Evolutionary conservation across 2,888 invertebrate genomes (phyloP).

Genomic region (Tetragonula carbonaria): DNA sequence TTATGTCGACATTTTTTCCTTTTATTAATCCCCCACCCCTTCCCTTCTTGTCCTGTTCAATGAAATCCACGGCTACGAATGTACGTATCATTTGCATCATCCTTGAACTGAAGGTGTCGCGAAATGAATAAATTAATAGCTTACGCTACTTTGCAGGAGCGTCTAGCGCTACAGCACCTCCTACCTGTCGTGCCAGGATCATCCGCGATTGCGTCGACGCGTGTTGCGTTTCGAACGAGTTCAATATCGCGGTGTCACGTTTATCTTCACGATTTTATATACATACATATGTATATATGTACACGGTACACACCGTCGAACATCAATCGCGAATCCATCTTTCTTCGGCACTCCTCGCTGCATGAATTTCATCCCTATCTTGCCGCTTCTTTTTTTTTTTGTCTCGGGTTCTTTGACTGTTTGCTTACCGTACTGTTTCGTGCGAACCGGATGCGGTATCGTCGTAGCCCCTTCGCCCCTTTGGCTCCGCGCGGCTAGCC

Average conservation of each 20-base stretch:
- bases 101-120: slow-evolving; percentile 59
- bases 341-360: slow-evolving; percentile 81
- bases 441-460: slow-evolving; percentile 96
- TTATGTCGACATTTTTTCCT: background rate
- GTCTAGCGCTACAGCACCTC: slow-evolving; percentile 80
- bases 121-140: slow-evolving; percentile 68
- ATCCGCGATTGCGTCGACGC: slow-evolving; percentile 50
- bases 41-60: background rate
- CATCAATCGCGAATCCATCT: slow-evolving; percentile 58
- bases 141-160: slow-evolving; percentile 82
- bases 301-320: slow-evolving; percentile 12
- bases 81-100: background rate
- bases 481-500: slow-evolving; percentile 97
- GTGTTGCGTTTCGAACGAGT: background rate
- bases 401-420: slow-evolving; percentile 46
- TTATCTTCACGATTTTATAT: background rate
- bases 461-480: slow-evolving; percentile 98
- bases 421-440: slow-evolving; percentile 98
- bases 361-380: slow-evolving; percentile 72
- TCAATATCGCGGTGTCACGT: too few relatives aligned
- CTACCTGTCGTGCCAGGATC: slow-evolving; percentile 80
- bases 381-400: slow-evolving; percentile 23
- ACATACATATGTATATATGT: too few relatives aligned
- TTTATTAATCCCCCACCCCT: background rate
- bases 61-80: slow-evolving; percentile 22